Evolutionary conservation across 2,797 vertebrate species (phyloP), one percentile per base, ranked within the genome.

Genomic region (Onychomys arenicola): DNA sequence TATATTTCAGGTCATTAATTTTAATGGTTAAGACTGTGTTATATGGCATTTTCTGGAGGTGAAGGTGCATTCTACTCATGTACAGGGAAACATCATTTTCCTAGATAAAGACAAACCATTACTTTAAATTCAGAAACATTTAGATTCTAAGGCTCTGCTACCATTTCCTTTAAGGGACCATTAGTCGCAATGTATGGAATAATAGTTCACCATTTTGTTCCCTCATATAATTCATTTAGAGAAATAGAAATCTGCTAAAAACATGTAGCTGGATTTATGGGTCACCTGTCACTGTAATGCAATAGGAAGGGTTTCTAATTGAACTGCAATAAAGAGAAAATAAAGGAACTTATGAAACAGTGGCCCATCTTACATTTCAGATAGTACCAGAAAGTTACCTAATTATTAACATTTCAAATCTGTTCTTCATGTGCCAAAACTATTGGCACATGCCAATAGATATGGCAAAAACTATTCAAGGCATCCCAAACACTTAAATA

Each of bases 131-230:
- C 94, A 91, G 90, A 96, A 97, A 88, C 46, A 92, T 91, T 98
- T 96, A 40, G 52, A 89, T 96, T 96, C 90, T 89, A 89, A 93
- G 46, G 13, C 34, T 95, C 75, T 94, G 69, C 89, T 95, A 52
- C 43, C 81, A 93, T 93, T 98, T 96, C 96, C 97, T 96, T 97
- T 98, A 97, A 98, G 96, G 77, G 75, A 40, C 67, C 84, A 97
- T 98, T 96, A 97, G 67, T 69, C 57, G 76, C 63, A 97, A 61
- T 32, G 86, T 88, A 92, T 63, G 95, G 95, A 98, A 90, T 61
- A 96, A 96, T 89, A 90, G 29, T 59, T 95, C 55, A 89, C 37
- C 10, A 49, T 95, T 96, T 87, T 97, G 16, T 46, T 71, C 29
- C 17, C 59, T 86, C 4, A 55, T 92, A 89, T 96, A 92, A 97